Percentiles rank a stretch among this genome's conserved stretches.
phyloP scores from a whole-genome alignment of 2,888 invertebrate genomes.

The Epistrophella euchroma region DNA sequence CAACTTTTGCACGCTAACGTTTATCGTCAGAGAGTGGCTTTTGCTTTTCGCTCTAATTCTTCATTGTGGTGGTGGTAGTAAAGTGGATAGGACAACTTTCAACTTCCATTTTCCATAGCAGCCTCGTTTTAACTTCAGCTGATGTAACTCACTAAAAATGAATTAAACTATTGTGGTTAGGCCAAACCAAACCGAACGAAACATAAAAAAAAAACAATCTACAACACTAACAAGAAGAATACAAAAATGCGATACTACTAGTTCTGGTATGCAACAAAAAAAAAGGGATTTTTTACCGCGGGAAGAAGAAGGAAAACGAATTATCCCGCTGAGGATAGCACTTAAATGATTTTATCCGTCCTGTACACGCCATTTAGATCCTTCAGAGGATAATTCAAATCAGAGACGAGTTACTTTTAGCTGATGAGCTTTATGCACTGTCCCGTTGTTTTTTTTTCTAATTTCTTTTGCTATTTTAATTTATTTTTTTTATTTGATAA shows the following conservation, averaged over 20 bases:
- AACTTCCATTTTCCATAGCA: conserved; percentile 25
- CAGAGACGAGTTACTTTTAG: conserved; percentile 63
- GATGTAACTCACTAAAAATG: conserved; percentile 62
- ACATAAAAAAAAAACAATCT: neutral
- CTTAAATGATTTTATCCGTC: conserved; percentile 65
- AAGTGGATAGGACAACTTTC: conserved; percentile 39
- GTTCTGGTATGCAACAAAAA: conserved; percentile 7
- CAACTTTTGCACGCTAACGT: conserved; percentile 43
- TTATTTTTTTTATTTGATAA: conserved; percentile 21
- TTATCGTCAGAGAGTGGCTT: conserved; percentile 48
- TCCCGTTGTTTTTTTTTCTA: conserved; percentile 19
- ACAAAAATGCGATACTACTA: conserved; percentile 19
- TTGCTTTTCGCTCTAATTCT: conserved; percentile 37
- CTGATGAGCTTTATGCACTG: conserved; percentile 63
- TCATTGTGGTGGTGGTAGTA: neutral
- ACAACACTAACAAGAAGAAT: neutral
- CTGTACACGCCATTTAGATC: conserved; percentile 68
- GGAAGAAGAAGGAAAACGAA: conserved; percentile 18
- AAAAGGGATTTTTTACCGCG: neutral
- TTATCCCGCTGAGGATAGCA: conserved; percentile 59
- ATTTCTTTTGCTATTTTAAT: conserved; percentile 20
- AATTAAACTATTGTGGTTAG: conserved; percentile 70
- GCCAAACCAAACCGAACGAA: conserved; percentile 36
- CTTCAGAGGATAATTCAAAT: conserved; percentile 74
- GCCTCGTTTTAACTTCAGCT: conserved; percentile 1